Percentiles rank a stretch among this genome's conserved stretches.
phyloP scores from a whole-genome alignment of 1,140 invertebrate genomes.

The Microplitis mediator region DNA sequence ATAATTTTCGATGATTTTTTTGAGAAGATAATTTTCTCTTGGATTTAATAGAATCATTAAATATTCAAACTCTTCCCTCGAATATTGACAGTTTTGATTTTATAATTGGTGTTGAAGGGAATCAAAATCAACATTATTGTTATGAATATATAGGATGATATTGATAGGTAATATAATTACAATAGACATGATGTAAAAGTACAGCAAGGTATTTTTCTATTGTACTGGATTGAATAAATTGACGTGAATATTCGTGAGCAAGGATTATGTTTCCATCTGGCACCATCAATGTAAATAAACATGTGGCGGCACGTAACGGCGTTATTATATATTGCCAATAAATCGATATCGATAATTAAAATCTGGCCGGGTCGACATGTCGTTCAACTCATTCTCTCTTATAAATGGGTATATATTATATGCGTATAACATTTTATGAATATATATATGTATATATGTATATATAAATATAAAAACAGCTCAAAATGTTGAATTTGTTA shows the following conservation, averaged over 20 bases:
- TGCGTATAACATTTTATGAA: neutral
- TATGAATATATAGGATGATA: too few relatives aligned
- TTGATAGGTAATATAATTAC: too few relatives aligned
- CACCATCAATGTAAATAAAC: slow-evolving; percentile 59
- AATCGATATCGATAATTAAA: slow-evolving; percentile 64
- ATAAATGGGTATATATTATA: slow-evolving; percentile 36
- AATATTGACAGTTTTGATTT: too few relatives aligned
- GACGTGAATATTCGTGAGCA: neutral
- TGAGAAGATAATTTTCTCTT: too few relatives aligned
- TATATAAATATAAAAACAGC: slow-evolving; percentile 5
- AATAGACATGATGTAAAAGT: too few relatives aligned
- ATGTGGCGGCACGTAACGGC: slow-evolving; percentile 43
- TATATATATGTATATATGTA: too few relatives aligned
- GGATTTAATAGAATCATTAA: too few relatives aligned
- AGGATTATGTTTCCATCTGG: slow-evolving; percentile 58
- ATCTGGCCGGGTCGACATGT: slow-evolving; percentile 45
- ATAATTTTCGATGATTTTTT: too few relatives aligned
- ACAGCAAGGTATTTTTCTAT: neutral
- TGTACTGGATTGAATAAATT: neutral
- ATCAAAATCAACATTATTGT: too few relatives aligned
- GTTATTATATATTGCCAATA: slow-evolving; percentile 62
- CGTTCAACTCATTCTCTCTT: slow-evolving; percentile 31
- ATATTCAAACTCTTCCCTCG: too few relatives aligned
- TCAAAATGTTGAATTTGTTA: slow-evolving; percentile 64
- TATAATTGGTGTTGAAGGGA: too few relatives aligned